Evolutionary conservation across 2,113 vertebrate species (phyloP), one percentile per base, ranked within the genome.

Genomic region (Podarcis muralis): DNA sequence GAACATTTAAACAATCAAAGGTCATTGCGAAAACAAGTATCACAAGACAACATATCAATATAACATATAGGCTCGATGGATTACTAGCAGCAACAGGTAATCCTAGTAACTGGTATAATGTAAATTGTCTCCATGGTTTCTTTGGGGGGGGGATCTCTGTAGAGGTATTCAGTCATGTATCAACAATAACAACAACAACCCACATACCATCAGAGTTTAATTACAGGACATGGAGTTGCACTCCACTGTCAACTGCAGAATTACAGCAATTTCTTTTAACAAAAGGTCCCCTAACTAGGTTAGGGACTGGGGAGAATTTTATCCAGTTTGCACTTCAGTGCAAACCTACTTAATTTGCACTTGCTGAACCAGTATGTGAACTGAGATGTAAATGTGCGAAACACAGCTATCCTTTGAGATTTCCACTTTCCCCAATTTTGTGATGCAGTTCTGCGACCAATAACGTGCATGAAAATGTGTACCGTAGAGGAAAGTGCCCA

Each of bases 1-100:
- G 62, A 79, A 62, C 22, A 25, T 86, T 66, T 86, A 69, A 86
- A 69, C 76, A 27, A 86, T 15, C 37, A 48, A 23, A 86, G 85
- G 85, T 78, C 85, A 69, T 48, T 76, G 9, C 30, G 32, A 69
- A 85, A 66, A 79, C 62, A 53, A 79, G 85, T 32, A 68, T 53
- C 40, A 18, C 40, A 69, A 18, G 20, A 23, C 76, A 53, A 48
- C n/a, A 48, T 43, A 86, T 86, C 59, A 68, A 68, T 65, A 86
- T 48, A 65, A 40, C 30, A 11, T 16, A 23, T 48, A 48, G 53
- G 30, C 27, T n/a, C 30, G 1, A 15, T 68, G 22, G 85, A 83
- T 69, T 79, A 53, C 76, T 13, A 30, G 43, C 11, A 53, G 62
- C 76, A 48, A 43, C 37, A 11, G 6, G 16, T 27, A 68, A 57